phyloP scores from a whole-genome alignment of 2,113 vertebrate genomes.

The Smithornis capensis region DNA sequence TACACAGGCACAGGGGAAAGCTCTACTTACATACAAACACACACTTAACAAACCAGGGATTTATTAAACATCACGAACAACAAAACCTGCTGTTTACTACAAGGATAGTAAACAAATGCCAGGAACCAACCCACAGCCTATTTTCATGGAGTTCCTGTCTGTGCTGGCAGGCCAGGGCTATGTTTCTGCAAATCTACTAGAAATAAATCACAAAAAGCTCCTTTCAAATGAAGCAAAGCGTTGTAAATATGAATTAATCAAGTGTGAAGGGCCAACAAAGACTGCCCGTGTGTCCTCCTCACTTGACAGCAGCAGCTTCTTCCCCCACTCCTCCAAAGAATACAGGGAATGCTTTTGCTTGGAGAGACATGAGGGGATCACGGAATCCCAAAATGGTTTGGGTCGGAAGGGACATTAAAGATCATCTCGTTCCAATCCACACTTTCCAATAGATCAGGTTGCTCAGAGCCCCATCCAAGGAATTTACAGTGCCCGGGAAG shows the following conservation, averaged over 20 bases:
- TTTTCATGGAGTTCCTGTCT: neutral
- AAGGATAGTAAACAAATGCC: neutral
- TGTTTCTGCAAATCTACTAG: neutral
- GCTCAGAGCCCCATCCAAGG: neutral
- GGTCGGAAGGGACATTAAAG: neutral
- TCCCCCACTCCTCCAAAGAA: neutral
- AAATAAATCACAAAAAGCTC: neutral
- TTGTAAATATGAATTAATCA: neutral
- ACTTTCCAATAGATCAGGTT: fast-evolving
- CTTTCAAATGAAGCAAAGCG: neutral
- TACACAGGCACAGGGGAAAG: neutral
- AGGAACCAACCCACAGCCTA: neutral
- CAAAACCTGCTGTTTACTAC: neutral
- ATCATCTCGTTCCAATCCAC: neutral
- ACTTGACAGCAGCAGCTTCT: neutral
- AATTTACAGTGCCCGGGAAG: neutral
- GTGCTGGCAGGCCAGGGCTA: neutral
- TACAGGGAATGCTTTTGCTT: neutral
- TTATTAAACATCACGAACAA: neutral
- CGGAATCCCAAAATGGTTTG: neutral
- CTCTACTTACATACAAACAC: neutral
- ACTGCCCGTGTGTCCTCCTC: neutral
- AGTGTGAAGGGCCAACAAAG: neutral
- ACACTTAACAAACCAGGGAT: neutral
- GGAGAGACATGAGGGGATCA: neutral